Base-by-base conservation (phyloP, 2,888 invertebrate species). In the Aricia artaxerxes region DNA sequence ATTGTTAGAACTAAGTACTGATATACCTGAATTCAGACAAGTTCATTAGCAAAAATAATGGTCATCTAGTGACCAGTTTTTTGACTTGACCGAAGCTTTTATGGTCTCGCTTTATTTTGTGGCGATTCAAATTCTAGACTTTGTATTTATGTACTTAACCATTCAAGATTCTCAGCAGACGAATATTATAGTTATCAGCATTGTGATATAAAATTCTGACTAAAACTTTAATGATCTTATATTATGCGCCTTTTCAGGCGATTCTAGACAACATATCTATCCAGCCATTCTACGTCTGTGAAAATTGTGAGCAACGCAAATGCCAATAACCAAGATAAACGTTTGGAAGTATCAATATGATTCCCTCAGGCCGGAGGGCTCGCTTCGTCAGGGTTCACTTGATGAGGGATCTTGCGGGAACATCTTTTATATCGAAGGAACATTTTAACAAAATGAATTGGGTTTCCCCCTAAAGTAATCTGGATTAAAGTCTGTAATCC, bases 361-460 rank as follows among this genome's bases (percentile, higher is more conserved):
- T 31, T 53, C 75, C 49, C 73, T 0, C 49, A 73, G 44, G 73
- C 44, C 73, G 1, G 44, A 7, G 49, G 44, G 40, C 73, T n/a
- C 73, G n/a, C 73, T 40, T 73, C 73, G 40, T 73, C 73, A 73
- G 73, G 64, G 64, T 11, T 40, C 40, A n/a, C 24, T 40, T 40
- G 73, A 73, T 40, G 73, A 73, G 40, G 73, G 73, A 38, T 6
- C 40, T 73, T 73, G 40, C 40, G 40, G n/a, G 40, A 38, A 73
- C 73, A 73, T 73, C 40, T 73, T 40, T 73, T 73, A 40, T n/a
- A 40, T 40, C 73, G 16, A 7, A 2, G 31, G 16, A 73, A 40
- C 24, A 40, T 38, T 73, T 73, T 40, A 38, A 73, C 38, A 16
- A 73, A 73, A 72, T 40, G 72, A 72, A 73, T 73, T 40, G 16